Base-by-base conservation (phyloP, 1,140 invertebrate genomes). In the Lordiphosa mommai region DNA sequence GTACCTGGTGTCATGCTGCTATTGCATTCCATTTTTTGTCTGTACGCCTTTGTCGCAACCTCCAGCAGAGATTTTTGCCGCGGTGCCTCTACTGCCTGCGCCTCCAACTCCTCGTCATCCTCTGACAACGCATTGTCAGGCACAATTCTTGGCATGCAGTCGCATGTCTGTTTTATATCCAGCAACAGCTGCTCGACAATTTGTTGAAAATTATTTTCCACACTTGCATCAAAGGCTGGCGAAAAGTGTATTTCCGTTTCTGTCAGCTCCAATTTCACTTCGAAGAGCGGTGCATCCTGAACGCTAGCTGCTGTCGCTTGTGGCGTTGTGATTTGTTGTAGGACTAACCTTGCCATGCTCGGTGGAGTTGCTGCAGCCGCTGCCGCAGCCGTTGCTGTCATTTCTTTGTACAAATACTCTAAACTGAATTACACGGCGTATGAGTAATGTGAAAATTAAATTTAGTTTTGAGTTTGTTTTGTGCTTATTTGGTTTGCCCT, bases 371-470 rank as follows among this genome's bases (percentile, higher is more conserved):
- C 20, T 34, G 50, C 27, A 48, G 57, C 16, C 57, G 14, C 17
- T 38, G 43, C 13, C 9, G 44, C 43, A 51, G 76, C 40, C 29
- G 70, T 61, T 41, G 58, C 69, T 72, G 76, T 82, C 86, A 88
- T 88, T 88, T 88, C 86, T 79, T 88, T 88, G 80, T 88, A 74
- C 73, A 88, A 88, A 88, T 88, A 88, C 80, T 72, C 76, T 74
- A 88, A 84, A 84, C 86, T 88, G 80, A 72, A 86, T 84, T 74
- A 87, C 86, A 79, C 66, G 79, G 79, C 86, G 74, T 87, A 86
- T 87, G 85, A 87, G 79, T 82, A 85, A 80, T 87, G 79, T 56
- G 69, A 86, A 86, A 86, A 86, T 86, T 86, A 82, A 86, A 86
- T 86, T 82, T 84, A 82, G 65, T 86, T 59, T 57, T 44, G 36